These are phyloP conservation scores for Ceramica pisi DNA, from an alignment of 2,888 invertebrate species.

Conservation along the genomic window DNA sequence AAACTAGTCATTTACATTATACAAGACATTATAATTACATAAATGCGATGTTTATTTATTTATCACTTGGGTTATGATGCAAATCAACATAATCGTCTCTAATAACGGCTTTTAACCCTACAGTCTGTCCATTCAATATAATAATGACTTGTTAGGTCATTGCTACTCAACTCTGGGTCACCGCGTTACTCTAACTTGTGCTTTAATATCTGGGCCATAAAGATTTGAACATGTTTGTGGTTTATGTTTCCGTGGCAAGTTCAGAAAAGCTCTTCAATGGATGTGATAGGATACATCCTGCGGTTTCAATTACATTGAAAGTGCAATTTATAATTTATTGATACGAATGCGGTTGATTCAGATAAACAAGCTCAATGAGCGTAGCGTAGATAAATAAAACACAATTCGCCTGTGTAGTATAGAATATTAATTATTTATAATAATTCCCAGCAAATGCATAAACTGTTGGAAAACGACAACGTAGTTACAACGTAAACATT, in stretches of 20 bases:
- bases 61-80: slow-evolving; percentile 55
- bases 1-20: slow-evolving; percentile 35
- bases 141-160: slow-evolving; percentile 78
- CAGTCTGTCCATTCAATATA: slow-evolving; percentile 73
- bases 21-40: slow-evolving; percentile 38
- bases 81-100: slow-evolving; percentile 65
- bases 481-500: not conserved
- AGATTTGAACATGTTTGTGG: slow-evolving; percentile 60
- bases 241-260: slow-evolving; percentile 66
- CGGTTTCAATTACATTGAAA: slow-evolving; percentile 85
- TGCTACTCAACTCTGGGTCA: slow-evolving; percentile 71
- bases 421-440: not conserved
- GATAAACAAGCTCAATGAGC: slow-evolving; percentile 57
- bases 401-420: slow-evolving; percentile 10
- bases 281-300: slow-evolving; percentile 87
- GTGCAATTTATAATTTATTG: slow-evolving; percentile 82
- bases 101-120: slow-evolving; percentile 69
- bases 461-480: slow-evolving; percentile 3
- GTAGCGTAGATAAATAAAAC: slow-evolving; percentile 43
- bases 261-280: slow-evolving; percentile 84
- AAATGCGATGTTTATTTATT: slow-evolving; percentile 51
- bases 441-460: not conserved
- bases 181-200: slow-evolving; percentile 59
- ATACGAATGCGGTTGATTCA: slow-evolving; percentile 70
- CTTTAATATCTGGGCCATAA: slow-evolving; percentile 63